Base-by-base conservation (phyloP, 2,797 vertebrate species). In the Antennarius maculatus region DNA sequence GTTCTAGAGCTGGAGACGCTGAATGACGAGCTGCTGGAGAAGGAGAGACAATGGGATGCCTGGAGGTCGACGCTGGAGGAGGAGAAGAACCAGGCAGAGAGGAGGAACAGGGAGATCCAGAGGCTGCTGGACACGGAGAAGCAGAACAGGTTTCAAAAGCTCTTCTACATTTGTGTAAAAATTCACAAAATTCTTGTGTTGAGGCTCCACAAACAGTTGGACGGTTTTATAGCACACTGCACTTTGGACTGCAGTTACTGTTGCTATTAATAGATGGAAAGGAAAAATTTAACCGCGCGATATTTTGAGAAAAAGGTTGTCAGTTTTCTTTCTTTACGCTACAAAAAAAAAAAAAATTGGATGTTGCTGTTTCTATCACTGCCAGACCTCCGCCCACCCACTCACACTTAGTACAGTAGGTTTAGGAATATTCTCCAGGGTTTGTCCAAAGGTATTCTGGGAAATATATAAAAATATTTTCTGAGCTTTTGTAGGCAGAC, bases 41-140 rank as follows among this genome's bases (percentile, higher is more conserved):
- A 99, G 66, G 97, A 99, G 89, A 93, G 97, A 17, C 97, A 98
- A 90, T 99, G 97, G 96, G 97, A 99, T 70, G 95, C 94, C 34
- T 99, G 97, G 97, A 94, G 97, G 87, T 88, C 89, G 0, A 94
- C 96, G 15, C 92, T 99, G 49, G 97, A 98, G 3, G 97, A 99
- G 1, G 98, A 99, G 91, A 98, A 99, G 88, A 95, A 90, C 80
- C 96, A 97, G 87, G 96, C 97, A 28, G 98, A 99, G 91, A 95
- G 96, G 83, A 94, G 96, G 58, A 93, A 93, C 71, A 93, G 97
- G 73, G 98, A 99, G 61, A 51, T 98, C 49, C 97, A 99, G 93
- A 95, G 97, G 82, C 93, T 97, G 87, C 91, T 99, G 88, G 98
- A 99, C 87, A 97, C 92, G 0, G 98, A 99, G 91, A 99, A 99